These are phyloP conservation scores for Miopithecus talapoin DNA, from an alignment of 2,797 vertebrate genomes.

Conservation along the genomic window DNA sequence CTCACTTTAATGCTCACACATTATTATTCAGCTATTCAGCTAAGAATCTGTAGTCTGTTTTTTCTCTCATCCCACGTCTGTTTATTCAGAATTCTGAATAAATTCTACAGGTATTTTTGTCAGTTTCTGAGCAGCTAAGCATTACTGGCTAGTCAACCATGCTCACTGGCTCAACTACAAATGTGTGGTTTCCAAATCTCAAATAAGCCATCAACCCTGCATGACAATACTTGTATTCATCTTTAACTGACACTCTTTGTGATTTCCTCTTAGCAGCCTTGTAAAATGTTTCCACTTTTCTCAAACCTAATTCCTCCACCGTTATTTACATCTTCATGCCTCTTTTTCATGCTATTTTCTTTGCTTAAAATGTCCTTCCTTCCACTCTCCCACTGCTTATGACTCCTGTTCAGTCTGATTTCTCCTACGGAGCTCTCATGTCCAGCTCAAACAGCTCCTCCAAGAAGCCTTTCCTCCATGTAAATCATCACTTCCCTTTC, in stretches of 20 bases:
- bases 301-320: neutral
- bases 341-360: neutral
- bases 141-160: slow-evolving; percentile 11
- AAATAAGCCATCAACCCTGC: neutral
- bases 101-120: slow-evolving; percentile 19
- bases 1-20: slow-evolving; percentile 6
- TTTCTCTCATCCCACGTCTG: neutral
- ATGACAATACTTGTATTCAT: slow-evolving; percentile 19
- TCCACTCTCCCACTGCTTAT: neutral
- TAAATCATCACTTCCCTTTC: neutral
- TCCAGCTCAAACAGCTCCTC: neutral
- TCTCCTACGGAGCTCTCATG: neutral
- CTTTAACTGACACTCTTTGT: slow-evolving; percentile 51
- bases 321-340: slow-evolving; percentile 7
- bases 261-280: slow-evolving; percentile 20
- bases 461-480: neutral
- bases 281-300: slow-evolving; percentile 30
- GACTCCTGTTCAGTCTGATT: neutral
- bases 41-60: neutral
- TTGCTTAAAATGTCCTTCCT: slow-evolving; percentile 31
- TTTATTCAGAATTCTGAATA: slow-evolving; percentile 26
- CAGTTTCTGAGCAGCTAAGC: slow-evolving; percentile 49
- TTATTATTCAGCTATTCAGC: neutral
- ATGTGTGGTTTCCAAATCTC: slow-evolving; percentile 37
- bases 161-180: slow-evolving; percentile 6